Base-by-base conservation (phyloP, 2,113 vertebrate species). In the Chiloscyllium plagiosum region DNA sequence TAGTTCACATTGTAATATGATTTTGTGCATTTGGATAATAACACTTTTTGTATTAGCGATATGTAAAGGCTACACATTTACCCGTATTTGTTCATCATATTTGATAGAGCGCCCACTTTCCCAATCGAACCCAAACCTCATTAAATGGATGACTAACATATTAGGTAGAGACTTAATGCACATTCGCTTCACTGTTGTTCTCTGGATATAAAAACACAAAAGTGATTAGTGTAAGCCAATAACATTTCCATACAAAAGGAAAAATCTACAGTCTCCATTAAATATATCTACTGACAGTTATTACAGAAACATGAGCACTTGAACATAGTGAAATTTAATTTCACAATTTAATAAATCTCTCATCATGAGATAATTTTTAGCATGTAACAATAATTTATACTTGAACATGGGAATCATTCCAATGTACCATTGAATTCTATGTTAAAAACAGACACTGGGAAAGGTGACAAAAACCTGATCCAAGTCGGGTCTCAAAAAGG, bases 41-140 rank as follows among this genome's bases (percentile, higher is more conserved):
- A 83, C 15, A 37, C 13, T 29, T 76, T 10, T 33, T 33, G 33
- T 78, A 4, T 85, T 65, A 61, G 78, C 37, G 47, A 42, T 15
- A 86, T 29, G n/a, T 83, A 24, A 65, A 94, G 80, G 85, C 56
- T 29, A 24, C 90, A 96, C 68, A 50, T 96, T 98, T 98, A 99
- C 99, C 98, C 98, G 97, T 96, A 99, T 99, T 97, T 99, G 99
- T 96, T 99, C 99, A 95, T 99, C 99, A 0, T 99, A 99, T 97
- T 99, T 99, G 97, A 99, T 99, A 96, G 99, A 99, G 50, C 99
- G 99, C 2, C 99, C 99, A 0, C 99, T 99, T 96, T 99, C 99
- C 99, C 99, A 99, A 96, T 99, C 99, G 96, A 99, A 99, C 96
- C 99, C 99, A 94, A 99, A 99, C 95, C 99, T 98, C 99, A 99